phyloP scores from a whole-genome alignment of 2,113 vertebrate species.

The Actenoides lindsayi region DNA sequence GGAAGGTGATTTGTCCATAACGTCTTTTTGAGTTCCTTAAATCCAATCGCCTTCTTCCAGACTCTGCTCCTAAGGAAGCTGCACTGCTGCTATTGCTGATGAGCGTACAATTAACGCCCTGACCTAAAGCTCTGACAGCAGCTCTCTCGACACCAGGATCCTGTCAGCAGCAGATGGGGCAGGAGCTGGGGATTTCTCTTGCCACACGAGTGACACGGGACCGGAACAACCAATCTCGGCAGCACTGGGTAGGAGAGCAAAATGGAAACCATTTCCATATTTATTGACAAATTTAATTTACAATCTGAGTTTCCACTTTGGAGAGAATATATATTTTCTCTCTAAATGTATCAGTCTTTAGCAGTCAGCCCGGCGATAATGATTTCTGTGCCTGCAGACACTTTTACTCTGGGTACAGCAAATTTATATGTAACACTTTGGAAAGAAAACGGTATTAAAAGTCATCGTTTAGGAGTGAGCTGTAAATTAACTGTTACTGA shows the following conservation, averaged over 20 bases:
- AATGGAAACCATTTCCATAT: conserved; percentile 54
- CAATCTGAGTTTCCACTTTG: neutral
- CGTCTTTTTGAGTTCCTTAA: neutral
- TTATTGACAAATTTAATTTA: conserved; percentile 70
- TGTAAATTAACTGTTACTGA: conserved; percentile 33
- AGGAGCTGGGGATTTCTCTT: neutral
- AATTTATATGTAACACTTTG: conserved; percentile 16
- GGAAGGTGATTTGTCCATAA: neutral
- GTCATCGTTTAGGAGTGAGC: neutral
- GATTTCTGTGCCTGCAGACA: conserved; percentile 35
- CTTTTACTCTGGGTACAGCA: neutral
- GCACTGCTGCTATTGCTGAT: neutral
- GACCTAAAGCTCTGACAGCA: neutral
- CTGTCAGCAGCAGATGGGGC: neutral
- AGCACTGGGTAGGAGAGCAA: neutral
- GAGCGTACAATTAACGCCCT: neutral
- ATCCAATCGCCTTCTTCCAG: neutral
- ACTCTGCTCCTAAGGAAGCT: neutral
- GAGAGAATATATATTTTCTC: conserved; percentile 22
- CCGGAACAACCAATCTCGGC: neutral
- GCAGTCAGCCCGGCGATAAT: conserved; percentile 14
- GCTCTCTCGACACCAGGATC: neutral
- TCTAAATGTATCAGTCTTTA: conserved; percentile 23
- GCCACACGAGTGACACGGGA: neutral
- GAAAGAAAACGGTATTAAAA: conserved; percentile 32